Evolutionary conservation across 2,113 vertebrate species (phyloP), one percentile per base, ranked within the genome.

Genomic region (Cyrtonyx montezumae): DNA sequence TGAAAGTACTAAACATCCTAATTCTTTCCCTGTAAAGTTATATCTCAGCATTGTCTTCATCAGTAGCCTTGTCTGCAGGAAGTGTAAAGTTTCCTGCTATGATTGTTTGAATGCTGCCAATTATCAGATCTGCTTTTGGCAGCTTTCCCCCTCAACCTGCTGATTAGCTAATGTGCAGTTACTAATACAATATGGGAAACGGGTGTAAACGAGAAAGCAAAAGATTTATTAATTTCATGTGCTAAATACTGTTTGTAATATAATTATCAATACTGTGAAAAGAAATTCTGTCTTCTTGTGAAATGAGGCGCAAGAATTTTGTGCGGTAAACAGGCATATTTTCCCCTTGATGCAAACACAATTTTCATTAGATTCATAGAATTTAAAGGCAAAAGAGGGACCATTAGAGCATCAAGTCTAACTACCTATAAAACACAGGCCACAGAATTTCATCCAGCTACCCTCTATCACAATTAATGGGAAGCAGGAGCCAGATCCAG

Each of bases 61-160:
- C 68, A 82, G 86, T 93, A 97, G 88, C 92, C 84, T 85, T 87
- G 92, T 92, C 91, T 43, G 3, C 92, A 96, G 95, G 94, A 95
- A 95, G 84, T 87, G 89, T 92, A 89, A 95, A 93, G 91, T 95
- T 97, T 96, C 91, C 95, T 97, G 96, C 95, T 94, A 96, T 95
- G 94, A 95, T 89, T 92, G 79, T 94, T 95, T 96, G 94, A 92
- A 90, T 94, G 92, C 92, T 97, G 94, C 94, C 95, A 96, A 94
- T 95, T 95, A 89, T 68, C 92, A 89, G 92, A 91, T 93, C 87
- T 93, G 88, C 65, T 79, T 77, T 95, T 96, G 95, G 95, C 94
- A 96, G 95, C 92, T 92, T 93, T 95, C 65, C 92, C 92, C 53
- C 46, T 83, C 88, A 92, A 92, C 96, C 95, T 97, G 93, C 94